Evolutionary conservation across 2,888 invertebrate genomes (phyloP), one percentile per base, ranked within the genome.

Genomic region (Bombylius discolor): DNA sequence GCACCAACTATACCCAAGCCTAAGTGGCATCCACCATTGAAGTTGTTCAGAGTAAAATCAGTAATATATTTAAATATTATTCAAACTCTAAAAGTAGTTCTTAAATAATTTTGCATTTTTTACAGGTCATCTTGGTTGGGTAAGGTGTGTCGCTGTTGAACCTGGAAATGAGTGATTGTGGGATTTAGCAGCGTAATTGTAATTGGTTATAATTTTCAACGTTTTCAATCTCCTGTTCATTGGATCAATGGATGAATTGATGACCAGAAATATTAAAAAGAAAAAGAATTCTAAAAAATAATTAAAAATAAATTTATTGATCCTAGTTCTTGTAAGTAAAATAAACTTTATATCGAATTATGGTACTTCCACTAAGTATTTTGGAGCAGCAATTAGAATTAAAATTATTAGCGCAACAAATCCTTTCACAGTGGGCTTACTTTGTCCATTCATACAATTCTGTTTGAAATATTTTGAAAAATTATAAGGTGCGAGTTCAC

Each of bases 231-330:
- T 5, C 89, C 92, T 4, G 95, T 94, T 0, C 99, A 99, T 98
- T 0, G 99, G 99, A 12, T 98, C 98, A 0, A 98, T 99, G 86
- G 99, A 99, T 75, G 96, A 90, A 94, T 72, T 99, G 98, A 98
- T 83, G 93, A 57, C 98, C 98, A 1, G 97, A 99, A 69, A 91
- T 98, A 69, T 77, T 97, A 55, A 94, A 94, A 75, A 78, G 94
- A 66, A 83, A 93, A 67, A 87, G 92, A 75, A 96, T 90, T 72
- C 93, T 83, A 79, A 33, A 5, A 23, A 13, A 7, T 45, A 39
- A 9, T 39, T n/a, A n/a, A n/a, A n/a, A n/a, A n/a, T n/a, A n/a
- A n/a, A n/a, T n/a, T n/a, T n/a, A n/a, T n/a, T n/a, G 23, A 23
- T 23, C 23, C 23, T 23, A 23, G 23, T 23, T 23, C 23, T 23